Evolutionary conservation across 2,113 vertebrate genomes (phyloP).

Genomic region (Phodopus roborovskii): DNA sequence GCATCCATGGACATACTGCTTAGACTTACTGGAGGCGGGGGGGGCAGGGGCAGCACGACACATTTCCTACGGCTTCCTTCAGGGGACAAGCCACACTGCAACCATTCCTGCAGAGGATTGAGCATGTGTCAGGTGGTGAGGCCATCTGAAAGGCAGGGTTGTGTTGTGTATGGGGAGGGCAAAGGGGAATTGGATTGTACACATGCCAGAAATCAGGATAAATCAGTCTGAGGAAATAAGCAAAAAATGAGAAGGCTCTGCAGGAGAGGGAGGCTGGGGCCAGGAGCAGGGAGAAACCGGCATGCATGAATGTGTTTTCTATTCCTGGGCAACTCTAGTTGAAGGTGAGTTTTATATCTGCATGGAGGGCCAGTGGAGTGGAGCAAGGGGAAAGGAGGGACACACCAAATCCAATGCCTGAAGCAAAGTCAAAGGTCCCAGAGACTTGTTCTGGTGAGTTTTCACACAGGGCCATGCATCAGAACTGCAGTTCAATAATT

Average conservation of each 20-base stretch:
- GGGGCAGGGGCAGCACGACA: no score
- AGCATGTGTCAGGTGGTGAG: not conserved
- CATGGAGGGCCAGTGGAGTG: not conserved
- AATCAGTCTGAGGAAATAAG: not conserved
- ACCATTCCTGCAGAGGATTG: not conserved
- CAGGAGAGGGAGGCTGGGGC: fast-evolving
- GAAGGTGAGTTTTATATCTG: not conserved
- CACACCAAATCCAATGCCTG: not conserved
- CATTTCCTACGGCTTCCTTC: not conserved
- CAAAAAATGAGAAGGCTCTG: not conserved
- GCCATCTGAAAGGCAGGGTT: not conserved
- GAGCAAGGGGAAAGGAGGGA: not conserved
- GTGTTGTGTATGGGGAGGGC: not conserved
- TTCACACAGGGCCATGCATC: constrained; percentile 59
- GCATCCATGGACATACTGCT: not conserved
- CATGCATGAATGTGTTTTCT: not conserved
- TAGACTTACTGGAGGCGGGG: fast-evolving
- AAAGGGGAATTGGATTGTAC: not conserved
- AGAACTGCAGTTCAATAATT: not conserved
- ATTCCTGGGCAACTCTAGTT: not conserved
- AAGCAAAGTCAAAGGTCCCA: constrained; percentile 70
- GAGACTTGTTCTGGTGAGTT: constrained; percentile 44
- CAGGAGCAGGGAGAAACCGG: not conserved
- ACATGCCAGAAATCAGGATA: not conserved
- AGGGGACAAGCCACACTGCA: not conserved